Conservation (phyloP, 2,888 invertebrate genomes). For the Antheraea yamamai region DNA sequence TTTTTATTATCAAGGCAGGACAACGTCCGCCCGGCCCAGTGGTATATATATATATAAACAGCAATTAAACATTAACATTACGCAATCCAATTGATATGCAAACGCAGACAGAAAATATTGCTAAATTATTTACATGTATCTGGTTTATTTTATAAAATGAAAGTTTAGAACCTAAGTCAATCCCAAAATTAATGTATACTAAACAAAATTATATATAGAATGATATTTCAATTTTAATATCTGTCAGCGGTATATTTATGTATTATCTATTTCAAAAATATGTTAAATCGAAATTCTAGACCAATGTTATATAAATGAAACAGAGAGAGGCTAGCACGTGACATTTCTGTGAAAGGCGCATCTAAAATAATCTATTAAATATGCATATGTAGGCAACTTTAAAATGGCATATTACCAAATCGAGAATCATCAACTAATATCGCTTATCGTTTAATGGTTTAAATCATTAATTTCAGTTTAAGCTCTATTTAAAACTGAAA, state of each 20-base stretch:
- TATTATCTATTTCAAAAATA: background rate
- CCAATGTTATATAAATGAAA: conserved; percentile 31
- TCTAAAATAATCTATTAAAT: conserved; percentile 52
- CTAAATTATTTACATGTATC: too few species aligned
- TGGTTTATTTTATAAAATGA: too few species aligned
- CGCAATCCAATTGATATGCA: background rate
- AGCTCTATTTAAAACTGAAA: background rate
- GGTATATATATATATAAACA: background rate
- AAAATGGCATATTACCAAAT: conserved; percentile 27
- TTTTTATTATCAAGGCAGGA: too few species aligned
- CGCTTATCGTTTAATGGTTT: background rate
- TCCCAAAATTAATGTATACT: background rate
- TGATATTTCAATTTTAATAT: background rate
- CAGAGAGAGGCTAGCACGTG: conserved; percentile 48
- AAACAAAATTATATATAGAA: background rate
- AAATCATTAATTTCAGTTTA: background rate
- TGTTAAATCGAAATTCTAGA: background rate
- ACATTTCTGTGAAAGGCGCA: conserved; percentile 51
- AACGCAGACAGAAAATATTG: background rate
- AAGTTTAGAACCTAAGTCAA: too few species aligned
- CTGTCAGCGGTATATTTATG: background rate
- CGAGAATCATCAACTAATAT: conserved; percentile 1
- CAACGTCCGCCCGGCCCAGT: too few species aligned
- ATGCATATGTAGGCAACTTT: conserved; percentile 18
- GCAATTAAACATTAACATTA: background rate